Evolutionary conservation across 2,888 invertebrate genomes (phyloP), one percentile per base, ranked within the genome.

Genomic region (Erpobdella octoculata): DNA sequence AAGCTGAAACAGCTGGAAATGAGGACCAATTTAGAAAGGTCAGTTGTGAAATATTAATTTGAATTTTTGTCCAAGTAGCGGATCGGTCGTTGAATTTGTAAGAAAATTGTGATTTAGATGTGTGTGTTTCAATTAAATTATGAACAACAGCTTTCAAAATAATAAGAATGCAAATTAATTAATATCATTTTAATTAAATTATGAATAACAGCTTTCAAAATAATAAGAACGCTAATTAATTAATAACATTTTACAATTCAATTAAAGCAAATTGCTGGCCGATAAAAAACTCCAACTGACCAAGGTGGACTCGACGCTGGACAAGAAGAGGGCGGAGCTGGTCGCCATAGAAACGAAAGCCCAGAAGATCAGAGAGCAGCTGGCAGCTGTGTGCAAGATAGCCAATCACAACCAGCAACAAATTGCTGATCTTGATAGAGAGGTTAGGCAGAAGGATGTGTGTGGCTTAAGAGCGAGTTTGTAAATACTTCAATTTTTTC

Each of bases 351-450:
- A 67, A 33, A 1, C 41, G 41, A 67, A 41, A 9, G 41, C 41
- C 15, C 38, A 38, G 28, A 25, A 37, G 46, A 37, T 67, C 38
- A 67, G 28, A 46, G 67, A 67, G 33, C 67, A 67, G 46, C 31
- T 67, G 67, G 28, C 18, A 9, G 38, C 41, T 4, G 67, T 41
- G 5, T 31, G 31, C 1, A 67, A 41, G 67, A 38, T 67, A 15
- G 28, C 21, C 28, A 67, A 46, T 8, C 46, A 46, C 46, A 46
- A 21, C 46, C 21, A 28, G 46, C 21, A n/a, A 15, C 67, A 67
- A 31, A 46, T 67, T 2, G 67, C 37, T 6, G 67, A 21, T 8
- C 31, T 37, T n/a, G 67, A 21, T 28, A 28, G 18, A 28, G 35
- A 61, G 62, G 62, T 61, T 31, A 28, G 25, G 12, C 33, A 62